Conservation (phyloP, 2,113 vertebrate species). For the Mesembrinibis cayennensis region DNA sequence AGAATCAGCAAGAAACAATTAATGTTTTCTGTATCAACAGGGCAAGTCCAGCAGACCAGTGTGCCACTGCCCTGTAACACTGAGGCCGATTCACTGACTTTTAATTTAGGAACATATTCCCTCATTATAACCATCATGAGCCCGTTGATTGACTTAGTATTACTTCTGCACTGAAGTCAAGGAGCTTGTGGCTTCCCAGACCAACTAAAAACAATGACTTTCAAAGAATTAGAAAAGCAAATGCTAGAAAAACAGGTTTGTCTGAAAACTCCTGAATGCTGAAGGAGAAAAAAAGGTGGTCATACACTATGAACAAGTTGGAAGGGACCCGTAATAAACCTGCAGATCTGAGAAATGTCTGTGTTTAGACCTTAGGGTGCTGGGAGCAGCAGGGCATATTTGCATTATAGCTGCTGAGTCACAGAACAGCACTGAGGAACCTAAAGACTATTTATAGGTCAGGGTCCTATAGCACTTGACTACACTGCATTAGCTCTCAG, state of each 20-base stretch:
- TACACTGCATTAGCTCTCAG: not conserved
- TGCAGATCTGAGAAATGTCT: not conserved
- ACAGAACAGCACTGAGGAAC: conserved; percentile 49
- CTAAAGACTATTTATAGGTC: not conserved
- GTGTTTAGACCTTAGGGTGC: not conserved
- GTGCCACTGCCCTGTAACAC: not conserved
- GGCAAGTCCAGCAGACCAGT: not conserved
- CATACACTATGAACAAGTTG: not conserved
- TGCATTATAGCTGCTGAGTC: conserved; percentile 46
- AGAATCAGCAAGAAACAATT: not conserved
- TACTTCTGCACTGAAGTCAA: conserved; percentile 12
- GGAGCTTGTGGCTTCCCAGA: conserved; percentile 21
- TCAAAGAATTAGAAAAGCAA: conserved; percentile 4
- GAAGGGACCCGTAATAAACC: no score
- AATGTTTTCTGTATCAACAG: not conserved
- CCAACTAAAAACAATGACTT: not conserved
- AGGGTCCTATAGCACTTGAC: conserved; percentile 22
- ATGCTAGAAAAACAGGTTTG: not conserved
- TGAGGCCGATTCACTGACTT: not conserved
- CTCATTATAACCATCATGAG: not conserved
- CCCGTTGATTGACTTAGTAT: not conserved
- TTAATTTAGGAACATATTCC: not conserved
- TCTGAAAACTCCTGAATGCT: not conserved
- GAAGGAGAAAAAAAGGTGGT: not conserved
- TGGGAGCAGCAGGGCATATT: not conserved